A percentile compares a stretch with the other conserved stretches of the same genome.
Evolutionary conservation across 2,888 invertebrate genomes (phyloP).

Genomic region (Athalia rosae): DNA sequence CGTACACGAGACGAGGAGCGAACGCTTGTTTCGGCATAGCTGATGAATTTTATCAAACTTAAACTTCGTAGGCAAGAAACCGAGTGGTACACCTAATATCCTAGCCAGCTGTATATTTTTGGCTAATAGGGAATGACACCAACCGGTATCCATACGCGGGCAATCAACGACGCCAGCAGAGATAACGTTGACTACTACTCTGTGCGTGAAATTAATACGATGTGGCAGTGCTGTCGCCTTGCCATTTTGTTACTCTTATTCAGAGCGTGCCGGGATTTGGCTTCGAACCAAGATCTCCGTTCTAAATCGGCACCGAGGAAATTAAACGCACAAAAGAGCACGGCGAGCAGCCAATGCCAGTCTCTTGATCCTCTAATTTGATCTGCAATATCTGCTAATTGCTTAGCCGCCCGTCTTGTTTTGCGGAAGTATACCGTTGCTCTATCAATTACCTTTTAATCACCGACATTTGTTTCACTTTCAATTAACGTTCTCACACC

Average conservation of each 20-base stretch:
- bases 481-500: no score
- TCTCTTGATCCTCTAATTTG: slow-evolving; percentile 11
- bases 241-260: slow-evolving; percentile 28
- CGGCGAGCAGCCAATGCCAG: neutral
- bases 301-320: slow-evolving; percentile 33
- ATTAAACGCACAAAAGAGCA: slow-evolving; percentile 21
- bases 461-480: no score
- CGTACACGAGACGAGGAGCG: neutral
- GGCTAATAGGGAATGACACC: no score
- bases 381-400: neutral
- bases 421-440: no score
- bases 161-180: neutral
- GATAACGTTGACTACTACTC: neutral
- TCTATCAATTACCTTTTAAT: no score
- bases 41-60: slow-evolving; percentile 6
- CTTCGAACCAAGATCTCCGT: slow-evolving; percentile 23
- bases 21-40: neutral
- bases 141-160: neutral
- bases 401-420: no score
- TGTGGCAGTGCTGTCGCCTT: slow-evolving; percentile 3
- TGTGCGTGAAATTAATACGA: slow-evolving; percentile 14
- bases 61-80: neutral
- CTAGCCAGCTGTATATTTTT: neutral
- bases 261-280: slow-evolving; percentile 32
- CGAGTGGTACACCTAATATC: neutral